These are phyloP conservation scores for Caerostris extrusa DNA, from an alignment of 1,140 invertebrate genomes.

Conservation along the genomic window DNA sequence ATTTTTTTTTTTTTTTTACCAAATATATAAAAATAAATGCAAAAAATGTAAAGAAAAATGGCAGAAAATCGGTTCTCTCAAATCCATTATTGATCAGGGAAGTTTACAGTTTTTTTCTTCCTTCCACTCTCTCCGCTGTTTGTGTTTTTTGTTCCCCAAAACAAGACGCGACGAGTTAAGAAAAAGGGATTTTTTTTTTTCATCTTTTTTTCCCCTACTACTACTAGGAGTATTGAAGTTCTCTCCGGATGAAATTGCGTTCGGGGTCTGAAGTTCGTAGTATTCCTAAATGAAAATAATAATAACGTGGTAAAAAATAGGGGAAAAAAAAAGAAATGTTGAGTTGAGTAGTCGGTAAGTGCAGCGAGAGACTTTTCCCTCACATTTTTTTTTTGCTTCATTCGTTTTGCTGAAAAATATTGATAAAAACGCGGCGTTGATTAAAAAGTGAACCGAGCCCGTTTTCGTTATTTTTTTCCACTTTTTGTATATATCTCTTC, in stretches of 20 bases:
- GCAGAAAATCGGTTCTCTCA: slow-evolving; percentile 52
- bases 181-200: background rate
- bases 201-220: background rate
- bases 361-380: background rate
- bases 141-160: slow-evolving; percentile 28
- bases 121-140: background rate
- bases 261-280: background rate
- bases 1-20: too few relatives aligned
- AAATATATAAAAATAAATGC: background rate
- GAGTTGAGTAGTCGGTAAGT: background rate
- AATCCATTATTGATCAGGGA: slow-evolving; percentile 66
- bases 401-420: background rate
- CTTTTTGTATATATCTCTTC: background rate
- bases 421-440: slow-evolving; percentile 25
- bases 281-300: slow-evolving; percentile 66
- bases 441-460: background rate
- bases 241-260: slow-evolving; percentile 42
- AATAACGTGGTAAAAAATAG: slow-evolving; percentile 41
- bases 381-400: background rate
- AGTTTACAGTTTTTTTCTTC: slow-evolving; percentile 25
- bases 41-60: slow-evolving; percentile 34
- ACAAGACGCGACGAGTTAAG: slow-evolving; percentile 47
- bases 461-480: background rate
- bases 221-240: slow-evolving; percentile 37
- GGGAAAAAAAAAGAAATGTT: background rate